These are phyloP conservation scores for Oncorhynchus gorbuscha DNA, from an alignment of 2,113 vertebrate species.

Conservation along the genomic window DNA sequence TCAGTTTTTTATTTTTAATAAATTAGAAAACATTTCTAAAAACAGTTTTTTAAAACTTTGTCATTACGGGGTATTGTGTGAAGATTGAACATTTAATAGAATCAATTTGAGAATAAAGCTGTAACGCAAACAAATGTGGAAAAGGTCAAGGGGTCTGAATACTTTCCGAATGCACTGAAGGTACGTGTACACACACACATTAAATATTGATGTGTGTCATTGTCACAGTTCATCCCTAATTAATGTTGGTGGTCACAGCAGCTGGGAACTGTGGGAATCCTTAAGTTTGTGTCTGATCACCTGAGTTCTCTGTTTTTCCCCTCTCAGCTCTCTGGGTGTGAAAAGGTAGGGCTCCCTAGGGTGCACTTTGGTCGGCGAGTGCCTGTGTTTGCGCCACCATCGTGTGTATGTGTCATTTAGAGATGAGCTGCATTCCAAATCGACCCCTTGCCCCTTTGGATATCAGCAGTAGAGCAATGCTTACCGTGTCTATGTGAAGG, in stretches of 20 bases:
- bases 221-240: background rate
- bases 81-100: too few relatives aligned
- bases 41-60: too few relatives aligned
- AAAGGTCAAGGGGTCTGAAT: too few relatives aligned
- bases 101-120: too few relatives aligned
- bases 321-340: constrained; percentile 85
- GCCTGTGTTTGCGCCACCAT: constrained; percentile 36
- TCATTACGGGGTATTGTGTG: too few relatives aligned
- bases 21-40: too few relatives aligned
- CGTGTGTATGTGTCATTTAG: constrained; percentile 12
- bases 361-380: constrained; percentile 60
- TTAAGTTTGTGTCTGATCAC: constrained; percentile 69
- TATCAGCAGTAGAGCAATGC: constrained; percentile 13
- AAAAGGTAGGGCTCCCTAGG: constrained; percentile 78
- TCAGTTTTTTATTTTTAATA: too few relatives aligned
- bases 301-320: constrained; percentile 74
- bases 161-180: too few relatives aligned
- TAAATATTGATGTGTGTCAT: background rate
- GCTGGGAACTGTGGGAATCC: background rate
- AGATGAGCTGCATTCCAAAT: too few relatives aligned
- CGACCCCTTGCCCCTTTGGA: background rate
- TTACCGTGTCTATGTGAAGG: constrained; percentile 12
- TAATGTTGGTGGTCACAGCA: too few relatives aligned
- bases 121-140: too few relatives aligned
- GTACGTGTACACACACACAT: too few relatives aligned